Conservation (phyloP, 1,140 invertebrate genomes). For the Cherax quadricarinatus region DNA sequence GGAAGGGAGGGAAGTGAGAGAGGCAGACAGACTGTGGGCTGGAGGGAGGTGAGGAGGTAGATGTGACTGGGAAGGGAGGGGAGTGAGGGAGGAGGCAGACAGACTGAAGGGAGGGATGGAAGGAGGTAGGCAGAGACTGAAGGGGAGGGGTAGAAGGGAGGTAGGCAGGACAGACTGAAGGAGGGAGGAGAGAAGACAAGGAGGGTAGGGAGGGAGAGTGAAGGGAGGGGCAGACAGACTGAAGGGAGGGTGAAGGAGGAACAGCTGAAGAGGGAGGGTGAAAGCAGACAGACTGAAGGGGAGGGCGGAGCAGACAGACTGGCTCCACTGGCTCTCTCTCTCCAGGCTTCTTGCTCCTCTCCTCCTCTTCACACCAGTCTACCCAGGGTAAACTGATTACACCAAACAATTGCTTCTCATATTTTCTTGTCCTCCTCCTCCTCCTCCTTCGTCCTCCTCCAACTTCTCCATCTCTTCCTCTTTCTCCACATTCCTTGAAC, state of each 20-base stretch:
- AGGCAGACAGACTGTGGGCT: background rate
- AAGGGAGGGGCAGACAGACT: background rate
- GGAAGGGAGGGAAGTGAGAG: background rate
- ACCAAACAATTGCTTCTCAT: background rate
- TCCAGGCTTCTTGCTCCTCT: background rate
- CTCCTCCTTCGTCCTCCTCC: background rate
- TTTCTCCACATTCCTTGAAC: background rate
- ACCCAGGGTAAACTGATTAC: background rate
- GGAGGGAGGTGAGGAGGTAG: background rate
- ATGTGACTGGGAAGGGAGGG: too few species aligned
- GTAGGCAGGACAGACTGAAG: too few species aligned
- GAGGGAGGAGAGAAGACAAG: too few species aligned
- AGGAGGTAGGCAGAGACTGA: too few species aligned
- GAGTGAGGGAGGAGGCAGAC: too few species aligned
- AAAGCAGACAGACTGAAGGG: background rate
- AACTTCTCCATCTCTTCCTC: background rate
- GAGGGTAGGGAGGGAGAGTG: too few species aligned
- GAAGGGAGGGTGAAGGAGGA: too few species aligned
- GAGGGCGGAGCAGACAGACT: background rate
- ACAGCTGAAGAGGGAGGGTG: too few species aligned
- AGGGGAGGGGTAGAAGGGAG: too few species aligned
- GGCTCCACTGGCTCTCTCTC: background rate
- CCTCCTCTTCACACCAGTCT: background rate
- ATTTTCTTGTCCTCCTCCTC: background rate
- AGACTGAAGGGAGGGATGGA: too few species aligned